Base-by-base conservation (phyloP, 2,797 vertebrate genomes). In the Neoniphon sammara region DNA sequence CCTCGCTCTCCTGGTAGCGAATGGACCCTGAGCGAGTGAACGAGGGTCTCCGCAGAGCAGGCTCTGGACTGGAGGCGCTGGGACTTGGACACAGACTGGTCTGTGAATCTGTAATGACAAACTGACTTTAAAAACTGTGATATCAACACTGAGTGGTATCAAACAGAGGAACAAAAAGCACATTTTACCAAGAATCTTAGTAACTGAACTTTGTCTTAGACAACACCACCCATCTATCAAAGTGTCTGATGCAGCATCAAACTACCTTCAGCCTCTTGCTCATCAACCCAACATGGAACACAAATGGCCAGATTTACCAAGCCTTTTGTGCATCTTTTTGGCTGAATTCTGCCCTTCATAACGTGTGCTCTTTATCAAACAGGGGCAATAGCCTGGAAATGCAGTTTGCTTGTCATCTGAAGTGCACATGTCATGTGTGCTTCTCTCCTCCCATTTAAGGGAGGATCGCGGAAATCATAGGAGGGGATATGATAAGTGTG, bases 1-100 rank as follows among this genome's bases (percentile, higher is more conserved):
- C 80, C 72, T 94, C 93, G 0, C 92, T 91, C 73, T 95, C 96
- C 76, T 94, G 90, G 68, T 91, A 91, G 66, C 93, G 93, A 31
- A 85, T 64, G 0, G 91, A 87, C 39, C 93, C 94, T 0, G 93
- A 94, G 73, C 94, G 94, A 27, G 93, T 94, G 72, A 93, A 90
- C 14, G 90, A 87, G 42, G 90, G 79, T 84, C 88, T 92, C 53
- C 77, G 87, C 4, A 83, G 87, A 49, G 88, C 87, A 50, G 86
- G 73, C 20, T 93, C 92, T 10, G 93, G 88, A 79, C 83, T 90
- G 77, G 87, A 72, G 68, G 82, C 77, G 9, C 71, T 58, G 27
- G 90, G 91, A 70, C 91, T 91, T 0, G 82, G 82, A 87, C 90
- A 91, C 64, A 47, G 73, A 75, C 78, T 80, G 8, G 57, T 79